Percentiles rank a stretch among this genome's conserved stretches.
phyloP scores from a whole-genome alignment of 2,888 invertebrate genomes.

The Harpalus rufipes region DNA sequence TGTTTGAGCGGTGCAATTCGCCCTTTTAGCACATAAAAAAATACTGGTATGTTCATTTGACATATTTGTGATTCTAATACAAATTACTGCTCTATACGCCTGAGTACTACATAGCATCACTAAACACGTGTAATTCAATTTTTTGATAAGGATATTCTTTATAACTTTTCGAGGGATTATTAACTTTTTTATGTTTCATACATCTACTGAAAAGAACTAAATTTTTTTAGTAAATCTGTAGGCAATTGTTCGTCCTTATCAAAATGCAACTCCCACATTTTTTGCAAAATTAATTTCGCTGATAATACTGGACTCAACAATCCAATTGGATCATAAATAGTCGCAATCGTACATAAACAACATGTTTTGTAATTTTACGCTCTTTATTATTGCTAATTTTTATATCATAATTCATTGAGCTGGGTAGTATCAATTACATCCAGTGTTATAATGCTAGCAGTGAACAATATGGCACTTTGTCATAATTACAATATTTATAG shows the following conservation, averaged over 20 bases:
- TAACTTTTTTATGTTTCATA: constrained; percentile 4
- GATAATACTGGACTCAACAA: constrained; percentile 10
- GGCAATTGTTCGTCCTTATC: constrained; percentile 19
- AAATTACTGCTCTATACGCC: constrained; percentile 70
- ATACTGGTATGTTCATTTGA: constrained; percentile 43
- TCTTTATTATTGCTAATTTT: neutral
- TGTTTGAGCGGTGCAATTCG: constrained; percentile 63
- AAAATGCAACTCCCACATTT: constrained; percentile 1
- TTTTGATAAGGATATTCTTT: constrained; percentile 7
- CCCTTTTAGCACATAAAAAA: constrained; percentile 65
- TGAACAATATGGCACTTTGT: too few relatives aligned
- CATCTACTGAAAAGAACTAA: neutral
- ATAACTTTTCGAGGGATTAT: constrained; percentile 15
- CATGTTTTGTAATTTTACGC: neutral
- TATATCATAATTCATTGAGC: neutral
- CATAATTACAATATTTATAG: too few relatives aligned
- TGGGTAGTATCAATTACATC: neutral
- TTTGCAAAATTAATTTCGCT: constrained; percentile 42
- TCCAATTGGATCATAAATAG: constrained; percentile 21
- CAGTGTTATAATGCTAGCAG: too few relatives aligned
- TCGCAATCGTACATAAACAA: constrained; percentile 21
- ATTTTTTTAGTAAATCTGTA: neutral
- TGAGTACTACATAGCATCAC: constrained; percentile 69
- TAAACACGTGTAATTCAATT: constrained; percentile 70
- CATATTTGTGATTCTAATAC: constrained; percentile 61